Evolutionary conservation across 2,797 vertebrate species (phyloP).

Genomic region (Malacoraja senta): DNA sequence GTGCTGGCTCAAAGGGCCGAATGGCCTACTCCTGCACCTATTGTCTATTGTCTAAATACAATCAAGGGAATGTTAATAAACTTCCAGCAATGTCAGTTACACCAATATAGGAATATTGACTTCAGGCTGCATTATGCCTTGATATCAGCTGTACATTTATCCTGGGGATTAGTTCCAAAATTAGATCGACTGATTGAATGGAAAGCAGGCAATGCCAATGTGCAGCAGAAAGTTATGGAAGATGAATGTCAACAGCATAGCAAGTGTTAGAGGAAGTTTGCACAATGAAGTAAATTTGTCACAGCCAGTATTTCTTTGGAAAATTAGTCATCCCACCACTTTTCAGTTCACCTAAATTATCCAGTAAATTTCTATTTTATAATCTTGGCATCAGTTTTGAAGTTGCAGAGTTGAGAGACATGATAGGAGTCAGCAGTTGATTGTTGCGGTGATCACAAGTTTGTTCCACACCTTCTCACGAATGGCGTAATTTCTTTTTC

Average conservation of each 20-base stretch:
- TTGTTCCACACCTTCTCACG: not conserved
- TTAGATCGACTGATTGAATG: not conserved
- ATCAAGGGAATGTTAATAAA: not conserved
- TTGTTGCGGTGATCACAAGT: not conserved
- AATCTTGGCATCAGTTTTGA: not conserved
- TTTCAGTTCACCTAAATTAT: not conserved
- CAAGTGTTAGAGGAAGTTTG: not conserved
- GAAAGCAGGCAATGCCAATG: not conserved
- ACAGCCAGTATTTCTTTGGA: not conserved
- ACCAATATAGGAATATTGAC: not conserved
- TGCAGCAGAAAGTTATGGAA: not conserved
- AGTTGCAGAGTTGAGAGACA: not conserved
- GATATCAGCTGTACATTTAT: not conserved
- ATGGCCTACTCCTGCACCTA: too few species aligned
- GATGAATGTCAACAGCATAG: not conserved
- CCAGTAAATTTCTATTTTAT: not conserved
- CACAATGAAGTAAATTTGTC: not conserved
- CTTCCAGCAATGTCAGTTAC: not conserved
- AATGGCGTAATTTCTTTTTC: not conserved
- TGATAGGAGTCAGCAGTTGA: not conserved
- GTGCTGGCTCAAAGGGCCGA: too few species aligned
- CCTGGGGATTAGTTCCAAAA: not conserved
- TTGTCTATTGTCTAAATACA: not conserved
- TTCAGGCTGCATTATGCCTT: too few species aligned
- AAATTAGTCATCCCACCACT: not conserved